A percentile compares a stretch with the other conserved stretches of the same genome.
These are phyloP conservation scores for Agriopis leucophaearia DNA, from an alignment of 2,888 invertebrate genomes.

Conservation along the genomic window DNA sequence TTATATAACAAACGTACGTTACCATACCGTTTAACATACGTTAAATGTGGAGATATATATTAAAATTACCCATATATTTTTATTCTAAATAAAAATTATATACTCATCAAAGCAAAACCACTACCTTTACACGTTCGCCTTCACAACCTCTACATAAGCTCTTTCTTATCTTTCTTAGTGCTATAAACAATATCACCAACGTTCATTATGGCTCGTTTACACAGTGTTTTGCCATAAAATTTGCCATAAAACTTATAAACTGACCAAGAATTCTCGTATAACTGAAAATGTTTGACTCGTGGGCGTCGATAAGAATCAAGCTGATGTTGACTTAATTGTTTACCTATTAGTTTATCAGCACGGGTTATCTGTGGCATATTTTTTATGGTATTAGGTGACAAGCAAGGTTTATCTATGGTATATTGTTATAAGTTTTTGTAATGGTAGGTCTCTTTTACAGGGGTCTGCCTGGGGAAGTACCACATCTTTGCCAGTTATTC, in stretches of 20 bases:
- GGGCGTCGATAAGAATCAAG: slow-evolving; percentile 35
- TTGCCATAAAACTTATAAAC: slow-evolving; percentile 45
- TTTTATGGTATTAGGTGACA: background rate
- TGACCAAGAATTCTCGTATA: slow-evolving; percentile 45
- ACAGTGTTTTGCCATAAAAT: slow-evolving; percentile 50
- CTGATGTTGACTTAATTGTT: slow-evolving; percentile 28
- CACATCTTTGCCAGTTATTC: no score
- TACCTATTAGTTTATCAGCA: slow-evolving; percentile 21
- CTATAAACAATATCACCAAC: slow-evolving; percentile 38
- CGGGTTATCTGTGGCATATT: slow-evolving; percentile 3
- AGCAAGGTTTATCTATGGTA: no score
- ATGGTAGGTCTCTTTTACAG: no score
- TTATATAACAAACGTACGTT: no score
- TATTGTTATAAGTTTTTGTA: no score
- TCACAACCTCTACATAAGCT: slow-evolving; percentile 16
- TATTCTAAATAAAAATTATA: background rate
- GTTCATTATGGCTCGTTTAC: slow-evolving; percentile 52
- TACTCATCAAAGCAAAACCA: background rate
- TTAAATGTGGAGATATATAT: no score
- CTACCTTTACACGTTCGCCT: slow-evolving; percentile 10
- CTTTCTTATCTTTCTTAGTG: slow-evolving; percentile 27
- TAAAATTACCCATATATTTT: background rate
- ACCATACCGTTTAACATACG: no score
- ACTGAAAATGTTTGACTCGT: slow-evolving; percentile 29
- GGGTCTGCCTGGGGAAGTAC: no score